These are phyloP conservation scores for Sylvicapra grimmia DNA, from an alignment of 2,113 vertebrate species.

Conservation along the genomic window DNA sequence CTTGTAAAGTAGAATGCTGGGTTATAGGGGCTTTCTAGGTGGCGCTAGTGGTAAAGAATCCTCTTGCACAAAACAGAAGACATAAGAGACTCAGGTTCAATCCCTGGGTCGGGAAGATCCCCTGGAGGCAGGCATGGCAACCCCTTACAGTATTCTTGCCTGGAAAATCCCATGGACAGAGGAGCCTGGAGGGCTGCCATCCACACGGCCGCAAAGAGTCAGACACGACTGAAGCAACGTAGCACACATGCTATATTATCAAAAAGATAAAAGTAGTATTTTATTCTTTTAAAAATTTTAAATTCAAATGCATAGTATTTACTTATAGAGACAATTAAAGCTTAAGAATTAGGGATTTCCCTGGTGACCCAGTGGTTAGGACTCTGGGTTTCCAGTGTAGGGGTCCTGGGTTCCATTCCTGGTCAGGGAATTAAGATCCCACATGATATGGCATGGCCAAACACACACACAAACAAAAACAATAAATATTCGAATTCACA, in stretches of 20 bases:
- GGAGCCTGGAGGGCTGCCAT: neutral
- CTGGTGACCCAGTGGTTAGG: neutral
- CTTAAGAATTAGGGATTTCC: neutral
- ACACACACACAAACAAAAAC: neutral
- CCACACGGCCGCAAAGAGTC: neutral
- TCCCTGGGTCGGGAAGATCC: neutral
- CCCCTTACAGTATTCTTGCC: neutral
- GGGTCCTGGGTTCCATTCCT: neutral
- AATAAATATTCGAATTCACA: conserved; percentile 10
- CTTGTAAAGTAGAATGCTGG: neutral
- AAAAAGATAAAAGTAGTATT: neutral
- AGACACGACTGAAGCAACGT: neutral
- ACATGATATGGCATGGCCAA: neutral
- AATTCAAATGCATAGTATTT: neutral
- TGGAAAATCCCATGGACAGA: neutral
- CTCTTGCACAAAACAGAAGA: neutral
- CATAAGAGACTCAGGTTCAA: neutral
- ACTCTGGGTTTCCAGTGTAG: neutral
- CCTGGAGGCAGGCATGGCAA: neutral
- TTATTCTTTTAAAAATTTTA: neutral
- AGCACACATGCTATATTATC: neutral
- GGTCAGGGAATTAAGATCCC: neutral
- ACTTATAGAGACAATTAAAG: neutral
- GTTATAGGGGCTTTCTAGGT: neutral
- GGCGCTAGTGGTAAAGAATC: neutral